Evolutionary conservation across 2,113 vertebrate species (phyloP), one percentile per base, ranked within the genome.

Genomic region (Microcebus murinus): DNA sequence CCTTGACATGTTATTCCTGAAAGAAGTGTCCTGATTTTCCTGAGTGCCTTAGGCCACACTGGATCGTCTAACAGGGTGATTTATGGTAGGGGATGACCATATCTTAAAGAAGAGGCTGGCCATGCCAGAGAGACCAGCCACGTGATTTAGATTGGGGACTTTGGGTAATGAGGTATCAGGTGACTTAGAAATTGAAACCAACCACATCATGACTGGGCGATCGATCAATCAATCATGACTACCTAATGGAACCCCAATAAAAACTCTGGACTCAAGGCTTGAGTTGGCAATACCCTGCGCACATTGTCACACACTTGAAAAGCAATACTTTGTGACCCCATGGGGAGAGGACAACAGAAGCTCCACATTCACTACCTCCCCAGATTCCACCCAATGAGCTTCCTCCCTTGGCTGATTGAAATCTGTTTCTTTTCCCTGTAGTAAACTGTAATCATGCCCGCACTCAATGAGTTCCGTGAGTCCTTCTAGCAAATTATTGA

Each of bases 1-100:
- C 73, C 52, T 86, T 94, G 71, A 83, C 63, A 63, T 95, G n/a
- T 63, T 71, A 67, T 94, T 42, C 59, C 79, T 94, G 45, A 86
- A 70, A 86, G 52, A 34, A 71, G 27, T 45, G 13, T 31, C 67
- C 94, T 77, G 59, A 25, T 70, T 95, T 93, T 6, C 39, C 55
- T 36, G 31, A 34, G 68, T 68, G 18, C 50, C 36, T 90, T 63
- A 42, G 25, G 70, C 86, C 70, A 90, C 21, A 39, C 25, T 4
- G 29, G 36, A 71, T 25, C 15, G 18, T 79, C n/a, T 87, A 61
- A 81, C 11, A 18, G 25, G 79, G 39, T 57, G 70, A 70, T 42
- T 81, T 83, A 55, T 20, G 1, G 9, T 57, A 8, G 36, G 4
- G 59, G 34, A 20, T 50, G 52, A 31, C 42, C 34, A 52, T 57